phyloP scores from a whole-genome alignment of 2,888 invertebrate genomes.

The Drosophila anceps region DNA sequence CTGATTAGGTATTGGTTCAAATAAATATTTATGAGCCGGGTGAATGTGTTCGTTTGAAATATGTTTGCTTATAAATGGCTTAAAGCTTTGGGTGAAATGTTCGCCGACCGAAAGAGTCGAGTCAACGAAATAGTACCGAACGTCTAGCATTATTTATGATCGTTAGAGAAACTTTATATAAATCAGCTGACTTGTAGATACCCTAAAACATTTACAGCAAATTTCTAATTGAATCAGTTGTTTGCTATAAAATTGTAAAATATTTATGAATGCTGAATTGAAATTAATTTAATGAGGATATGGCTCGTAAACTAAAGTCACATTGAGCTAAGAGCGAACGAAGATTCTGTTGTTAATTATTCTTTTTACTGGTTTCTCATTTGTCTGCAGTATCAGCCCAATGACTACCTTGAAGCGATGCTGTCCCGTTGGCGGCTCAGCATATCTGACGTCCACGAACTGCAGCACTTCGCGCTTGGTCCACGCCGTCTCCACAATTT shows the following conservation, averaged over 20 bases:
- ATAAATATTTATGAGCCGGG: constrained; percentile 32
- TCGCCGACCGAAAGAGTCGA: not conserved
- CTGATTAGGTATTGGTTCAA: not conserved
- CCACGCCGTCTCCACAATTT: constrained; percentile 81
- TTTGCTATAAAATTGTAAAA: not conserved
- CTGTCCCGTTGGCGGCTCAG: constrained; percentile 82
- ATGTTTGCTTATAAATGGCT: not conserved
- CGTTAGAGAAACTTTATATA: constrained; percentile 7
- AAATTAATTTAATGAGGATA: not conserved
- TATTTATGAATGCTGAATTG: not conserved
- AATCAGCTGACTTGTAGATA: not conserved
- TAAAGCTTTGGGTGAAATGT: not conserved
- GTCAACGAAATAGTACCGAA: not conserved
- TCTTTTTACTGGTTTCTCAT: too few relatives aligned
- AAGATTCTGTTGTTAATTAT: too few relatives aligned
- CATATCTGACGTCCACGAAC: constrained; percentile 84
- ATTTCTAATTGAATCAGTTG: not conserved
- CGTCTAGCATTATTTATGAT: constrained; percentile 11
- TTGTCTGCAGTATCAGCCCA: too few relatives aligned
- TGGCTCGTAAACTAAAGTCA: too few relatives aligned
- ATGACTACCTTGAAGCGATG: constrained; percentile 82
- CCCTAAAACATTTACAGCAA: not conserved
- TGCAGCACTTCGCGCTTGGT: constrained; percentile 79
- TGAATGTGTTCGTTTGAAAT: not conserved
- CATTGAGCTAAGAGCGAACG: too few relatives aligned